A percentile compares a stretch with the other conserved stretches of the same genome.
phyloP scores from a whole-genome alignment of 2,888 invertebrate genomes.

The Stenodema calcarata region DNA sequence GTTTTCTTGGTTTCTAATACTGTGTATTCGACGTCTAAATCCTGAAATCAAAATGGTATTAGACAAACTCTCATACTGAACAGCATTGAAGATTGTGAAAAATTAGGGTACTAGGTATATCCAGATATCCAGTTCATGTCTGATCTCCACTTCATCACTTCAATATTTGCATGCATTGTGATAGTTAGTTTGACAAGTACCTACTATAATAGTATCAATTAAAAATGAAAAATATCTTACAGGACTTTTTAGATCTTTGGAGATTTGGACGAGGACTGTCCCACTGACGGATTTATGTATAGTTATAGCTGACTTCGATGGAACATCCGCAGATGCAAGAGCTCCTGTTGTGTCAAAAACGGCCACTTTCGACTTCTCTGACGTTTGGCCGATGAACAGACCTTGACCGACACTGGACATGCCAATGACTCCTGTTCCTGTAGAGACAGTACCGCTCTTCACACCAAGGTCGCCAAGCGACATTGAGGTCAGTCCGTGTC shows the following conservation, averaged over 20 bases:
- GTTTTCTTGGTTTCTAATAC: slow-evolving; percentile 26
- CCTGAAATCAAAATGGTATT: background rate
- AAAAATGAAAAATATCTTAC: background rate
- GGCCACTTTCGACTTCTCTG: background rate
- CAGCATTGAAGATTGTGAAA: background rate
- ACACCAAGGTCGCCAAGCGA: background rate
- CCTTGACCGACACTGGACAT: slow-evolving; percentile 1
- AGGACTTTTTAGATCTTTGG: background rate
- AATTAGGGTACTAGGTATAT: too few species aligned
- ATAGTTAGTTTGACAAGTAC: background rate
- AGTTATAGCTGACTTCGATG: background rate
- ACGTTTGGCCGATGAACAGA: background rate
- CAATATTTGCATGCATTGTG: too few species aligned
- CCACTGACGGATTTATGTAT: background rate
- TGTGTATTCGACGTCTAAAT: background rate
- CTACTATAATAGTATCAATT: background rate
- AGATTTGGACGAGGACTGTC: background rate
- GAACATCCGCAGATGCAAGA: background rate
- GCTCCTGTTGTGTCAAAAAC: background rate
- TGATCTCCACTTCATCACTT: too few species aligned
- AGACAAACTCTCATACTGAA: background rate
- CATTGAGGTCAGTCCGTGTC: slow-evolving; percentile 8
- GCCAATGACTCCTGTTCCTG: background rate
- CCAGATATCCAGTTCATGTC: too few species aligned
- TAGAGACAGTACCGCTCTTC: background rate